Percentiles rank a stretch among this genome's conserved stretches.
Evolutionary conservation across 2,113 vertebrate species (phyloP).

Genomic region (Piaya cayana): DNA sequence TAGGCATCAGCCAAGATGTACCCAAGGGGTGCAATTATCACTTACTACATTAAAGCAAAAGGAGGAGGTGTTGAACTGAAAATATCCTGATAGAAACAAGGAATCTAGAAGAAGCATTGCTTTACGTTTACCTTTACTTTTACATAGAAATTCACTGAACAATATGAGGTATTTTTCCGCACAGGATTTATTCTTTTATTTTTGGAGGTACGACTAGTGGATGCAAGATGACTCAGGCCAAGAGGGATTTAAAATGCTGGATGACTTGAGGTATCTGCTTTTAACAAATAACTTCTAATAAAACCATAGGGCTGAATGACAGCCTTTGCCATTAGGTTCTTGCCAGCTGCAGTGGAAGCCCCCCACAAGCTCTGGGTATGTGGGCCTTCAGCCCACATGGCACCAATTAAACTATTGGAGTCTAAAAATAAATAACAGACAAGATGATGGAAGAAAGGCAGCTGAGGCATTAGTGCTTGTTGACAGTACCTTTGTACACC

Average conservation of each 20-base stretch:
- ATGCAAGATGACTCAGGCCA: background rate
- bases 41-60: background rate
- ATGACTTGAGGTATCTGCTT: background rate
- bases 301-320: background rate
- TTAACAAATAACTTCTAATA: background rate
- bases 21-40: conserved; percentile 35
- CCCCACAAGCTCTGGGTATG: background rate
- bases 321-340: background rate
- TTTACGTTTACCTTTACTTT: background rate
- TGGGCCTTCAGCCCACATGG: background rate
- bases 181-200: background rate
- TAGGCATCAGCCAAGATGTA: background rate
- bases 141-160: background rate
- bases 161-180: background rate
- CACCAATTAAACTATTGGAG: background rate
- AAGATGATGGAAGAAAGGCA: background rate
- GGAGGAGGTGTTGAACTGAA: background rate
- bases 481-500: background rate
- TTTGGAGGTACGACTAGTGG: background rate
- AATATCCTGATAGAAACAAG: background rate
- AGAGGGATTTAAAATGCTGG: background rate
- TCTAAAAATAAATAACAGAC: conserved; percentile 18
- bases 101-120: background rate
- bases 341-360: background rate
- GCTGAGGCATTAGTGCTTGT: background rate